Percentiles rank a stretch among this genome's conserved stretches.
phyloP scores from a whole-genome alignment of 2,888 invertebrate species.

The Drosophila mettleri region DNA sequence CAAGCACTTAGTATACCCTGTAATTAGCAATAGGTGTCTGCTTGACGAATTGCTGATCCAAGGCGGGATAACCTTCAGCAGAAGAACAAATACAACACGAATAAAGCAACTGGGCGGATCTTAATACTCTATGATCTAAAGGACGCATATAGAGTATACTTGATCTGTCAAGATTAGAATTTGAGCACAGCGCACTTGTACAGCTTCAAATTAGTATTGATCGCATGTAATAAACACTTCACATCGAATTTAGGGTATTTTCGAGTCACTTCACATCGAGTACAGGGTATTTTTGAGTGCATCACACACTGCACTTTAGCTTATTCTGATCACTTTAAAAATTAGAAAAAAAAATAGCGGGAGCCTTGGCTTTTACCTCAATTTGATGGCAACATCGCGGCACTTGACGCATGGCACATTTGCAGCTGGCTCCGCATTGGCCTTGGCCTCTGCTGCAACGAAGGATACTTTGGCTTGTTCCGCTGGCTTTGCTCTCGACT shows the following conservation, averaged over 20 bases:
- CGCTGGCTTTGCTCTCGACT: not conserved
- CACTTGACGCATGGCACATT: slow-evolving; percentile 84
- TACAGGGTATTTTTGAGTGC: not conserved
- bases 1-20: not conserved
- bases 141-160: not conserved
- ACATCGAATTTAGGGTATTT: no score
- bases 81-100: no score
- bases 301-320: not conserved
- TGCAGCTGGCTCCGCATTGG: slow-evolving; percentile 1
- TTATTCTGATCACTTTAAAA: not conserved
- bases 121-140: not conserved
- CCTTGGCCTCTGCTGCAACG: slow-evolving; percentile 2
- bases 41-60: not conserved
- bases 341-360: not conserved
- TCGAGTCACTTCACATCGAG: not conserved
- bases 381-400: slow-evolving; percentile 79
- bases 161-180: not conserved
- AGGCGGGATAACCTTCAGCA: no score
- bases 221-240: not conserved
- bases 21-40: not conserved
- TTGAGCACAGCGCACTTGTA: no score
- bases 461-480: not conserved
- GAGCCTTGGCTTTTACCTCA: slow-evolving; percentile 70
- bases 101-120: not conserved
- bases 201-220: not conserved